Evolutionary conservation across 2,113 vertebrate genomes (phyloP).

Genomic region (Pagrus major): DNA sequence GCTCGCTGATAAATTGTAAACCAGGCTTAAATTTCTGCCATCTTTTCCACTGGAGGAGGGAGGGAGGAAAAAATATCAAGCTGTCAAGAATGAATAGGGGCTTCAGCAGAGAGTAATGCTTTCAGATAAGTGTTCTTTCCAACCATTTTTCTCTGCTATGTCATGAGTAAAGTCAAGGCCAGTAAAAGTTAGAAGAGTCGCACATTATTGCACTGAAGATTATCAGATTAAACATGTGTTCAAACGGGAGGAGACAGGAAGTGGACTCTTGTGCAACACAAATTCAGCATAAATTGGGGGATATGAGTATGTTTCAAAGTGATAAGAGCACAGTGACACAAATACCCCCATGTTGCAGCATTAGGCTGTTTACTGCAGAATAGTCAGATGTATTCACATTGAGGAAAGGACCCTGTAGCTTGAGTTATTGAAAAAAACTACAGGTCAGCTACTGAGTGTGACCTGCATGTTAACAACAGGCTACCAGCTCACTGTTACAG

Average conservation of each 20-base stretch:
- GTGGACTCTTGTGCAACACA: slow-evolving; percentile 1
- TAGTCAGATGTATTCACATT: neutral
- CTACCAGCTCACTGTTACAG: neutral
- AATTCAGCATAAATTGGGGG: neutral
- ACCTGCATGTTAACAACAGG: slow-evolving; percentile 15
- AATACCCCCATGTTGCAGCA: neutral
- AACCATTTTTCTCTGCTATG: neutral
- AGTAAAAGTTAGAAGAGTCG: neutral
- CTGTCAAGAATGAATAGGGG: slow-evolving; percentile 34
- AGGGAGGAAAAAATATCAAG: slow-evolving; percentile 1
- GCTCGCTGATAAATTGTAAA: slow-evolving; percentile 41
- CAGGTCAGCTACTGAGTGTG: neutral
- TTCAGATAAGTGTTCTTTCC: slow-evolving; percentile 23
- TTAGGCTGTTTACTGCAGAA: neutral
- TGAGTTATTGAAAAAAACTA: neutral
- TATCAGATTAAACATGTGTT: slow-evolving; percentile 12
- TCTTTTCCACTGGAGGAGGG: slow-evolving; percentile 1
- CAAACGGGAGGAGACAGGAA: slow-evolving; percentile 7
- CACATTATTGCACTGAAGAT: neutral
- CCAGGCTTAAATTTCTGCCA: slow-evolving; percentile 13
- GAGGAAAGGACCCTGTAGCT: neutral
- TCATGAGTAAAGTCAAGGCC: slow-evolving; percentile 14
- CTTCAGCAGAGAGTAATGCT: slow-evolving; percentile 24
- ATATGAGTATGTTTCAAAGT: neutral
- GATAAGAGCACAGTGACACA: neutral